Base-by-base conservation (phyloP, 2,888 invertebrate genomes). In the Alviniconcha strummeri region DNA sequence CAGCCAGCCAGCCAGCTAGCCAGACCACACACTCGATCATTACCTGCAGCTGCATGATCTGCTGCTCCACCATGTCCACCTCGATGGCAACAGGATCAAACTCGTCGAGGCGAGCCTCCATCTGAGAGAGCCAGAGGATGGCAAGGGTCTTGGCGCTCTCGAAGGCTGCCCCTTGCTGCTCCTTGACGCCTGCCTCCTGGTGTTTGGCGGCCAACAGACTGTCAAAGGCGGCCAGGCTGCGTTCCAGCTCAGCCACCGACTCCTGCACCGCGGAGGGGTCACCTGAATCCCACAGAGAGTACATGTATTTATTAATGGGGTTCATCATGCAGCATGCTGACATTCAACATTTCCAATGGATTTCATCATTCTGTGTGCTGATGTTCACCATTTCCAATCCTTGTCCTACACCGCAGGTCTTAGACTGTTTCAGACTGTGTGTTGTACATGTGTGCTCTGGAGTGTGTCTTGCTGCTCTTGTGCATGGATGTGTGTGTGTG, bases 61-160 rank as follows among this genome's bases (percentile, higher is more conserved):
- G 98, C 84, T 96, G 95, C 87, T 96, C 97, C 81, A 98, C 95
- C 72, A 96, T 95, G 77, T 98, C 98, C 87, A 97, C 94, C 92
- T 98, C 98, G 1, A 98, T 95, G 0, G 98, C 98, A 0, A 98
- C 97, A 0, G 97, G 96, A 85, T 97, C 96, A 79, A 98, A 94
- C 57, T 96, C 95, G 84, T 96, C 95, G 0, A 98, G 95, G 88
- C 96, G 96, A 56, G 94, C 95, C 93, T 99, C 98, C 93, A 96
- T 97, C 55, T 95, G 95, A 9, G 95, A 95, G 79, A 99, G 95
- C 98, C 98, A 99, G 82, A 96, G 96, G 17, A 96, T 94, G 0
- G 97, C 96, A 94, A 97, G 96, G 87, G 96, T 96, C 90, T 97
- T 96, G 55, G 98, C 95, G 56, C 95, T 95, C 93, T 98, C 98